Base-by-base conservation (phyloP, 2,888 invertebrate species). In the Matsumyia berberina region DNA sequence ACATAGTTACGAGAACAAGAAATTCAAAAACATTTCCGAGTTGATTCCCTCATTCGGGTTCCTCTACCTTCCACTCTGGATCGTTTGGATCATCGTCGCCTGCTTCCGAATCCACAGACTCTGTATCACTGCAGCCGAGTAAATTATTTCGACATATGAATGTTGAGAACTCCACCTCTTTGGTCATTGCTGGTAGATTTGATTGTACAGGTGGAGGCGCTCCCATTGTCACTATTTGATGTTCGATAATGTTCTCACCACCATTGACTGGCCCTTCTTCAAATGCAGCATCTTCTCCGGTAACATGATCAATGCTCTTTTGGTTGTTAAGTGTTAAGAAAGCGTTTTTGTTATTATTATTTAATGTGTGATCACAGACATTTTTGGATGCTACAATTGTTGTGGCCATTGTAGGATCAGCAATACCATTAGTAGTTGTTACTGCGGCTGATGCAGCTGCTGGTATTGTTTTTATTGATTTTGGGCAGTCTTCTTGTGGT, bases 61-160 rank as follows among this genome's bases (percentile, higher is more conserved):
- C 83, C 58, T 88, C 89, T 67, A 89, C 89, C 57, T 89, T 94
- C 97, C 97, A 97, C 90, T 97, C 97, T 5, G 95, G 95, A 92
- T 97, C 97, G 90, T 96, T 96, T 29, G 96, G 96, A 92, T 97
- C 97, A 86, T 96, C 96, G 89, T 96, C 96, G 82, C 95, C 95
- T 86, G 93, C 92, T 64, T 94, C 94, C 24, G 94, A 94, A 24
- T 89, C 89, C 4, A 88, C 86, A 19, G 89, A 88, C 62, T 89
- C 89, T 9, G 87, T 88, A 70, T 89, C 90, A 86, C 88, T 89
- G 55, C 88, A 88, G 58, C 85, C 88, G 39, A 80, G 66, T 44
- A 86, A 76, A 74, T 78, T 73, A 53, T 86, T 86, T 44, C 83
- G 76, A 53, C 82, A 82, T 4, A 86, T 79, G 39, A 86, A 86